Percentiles rank a stretch among this genome's conserved stretches.
Evolutionary conservation across 2,797 vertebrate species (phyloP).

Genomic region (Aldrovandia affinis): DNA sequence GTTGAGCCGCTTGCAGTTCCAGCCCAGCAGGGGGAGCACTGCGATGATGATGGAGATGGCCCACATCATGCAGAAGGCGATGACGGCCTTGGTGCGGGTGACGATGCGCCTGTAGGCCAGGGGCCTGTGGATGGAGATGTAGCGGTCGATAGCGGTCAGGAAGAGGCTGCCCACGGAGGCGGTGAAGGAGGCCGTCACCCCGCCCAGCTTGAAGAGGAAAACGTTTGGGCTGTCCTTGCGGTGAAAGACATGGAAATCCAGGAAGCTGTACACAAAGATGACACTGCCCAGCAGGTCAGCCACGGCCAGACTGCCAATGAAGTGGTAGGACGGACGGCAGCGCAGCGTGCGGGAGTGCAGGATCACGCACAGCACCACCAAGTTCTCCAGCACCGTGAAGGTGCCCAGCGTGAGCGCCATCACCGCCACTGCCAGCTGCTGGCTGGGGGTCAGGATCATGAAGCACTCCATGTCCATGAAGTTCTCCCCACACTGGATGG

Average conservation of each 20-base stretch:
- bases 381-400: slow-evolving; percentile 97
- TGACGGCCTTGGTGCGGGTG: slow-evolving; percentile 95
- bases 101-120: slow-evolving; percentile 96
- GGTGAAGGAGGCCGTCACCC: slow-evolving; percentile 96
- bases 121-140: slow-evolving; percentile 97
- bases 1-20: slow-evolving; percentile 98
- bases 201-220: slow-evolving; percentile 97
- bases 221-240: slow-evolving; percentile 95
- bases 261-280: slow-evolving; percentile 98
- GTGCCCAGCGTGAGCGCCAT: slow-evolving; percentile 94
- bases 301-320: slow-evolving; percentile 96
- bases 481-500: slow-evolving; percentile 95
- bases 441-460: slow-evolving; percentile 97
- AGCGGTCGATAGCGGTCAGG: slow-evolving; percentile 97
- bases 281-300: slow-evolving; percentile 96
- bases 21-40: slow-evolving; percentile 94
- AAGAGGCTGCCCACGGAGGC: slow-evolving; percentile 98
- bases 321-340: slow-evolving; percentile 96
- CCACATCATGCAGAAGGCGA: slow-evolving; percentile 99
- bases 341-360: slow-evolving; percentile 93
- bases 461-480: slow-evolving; percentile 99
- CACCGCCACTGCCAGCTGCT: slow-evolving; percentile 94
- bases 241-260: slow-evolving; percentile 99
- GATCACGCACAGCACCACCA: slow-evolving; percentile 94
- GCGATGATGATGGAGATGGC: slow-evolving; percentile 95